A percentile compares a stretch with the other conserved stretches of the same genome.
These are phyloP conservation scores for Vimba vimba DNA, from an alignment of 2,113 vertebrate species.

Conservation along the genomic window DNA sequence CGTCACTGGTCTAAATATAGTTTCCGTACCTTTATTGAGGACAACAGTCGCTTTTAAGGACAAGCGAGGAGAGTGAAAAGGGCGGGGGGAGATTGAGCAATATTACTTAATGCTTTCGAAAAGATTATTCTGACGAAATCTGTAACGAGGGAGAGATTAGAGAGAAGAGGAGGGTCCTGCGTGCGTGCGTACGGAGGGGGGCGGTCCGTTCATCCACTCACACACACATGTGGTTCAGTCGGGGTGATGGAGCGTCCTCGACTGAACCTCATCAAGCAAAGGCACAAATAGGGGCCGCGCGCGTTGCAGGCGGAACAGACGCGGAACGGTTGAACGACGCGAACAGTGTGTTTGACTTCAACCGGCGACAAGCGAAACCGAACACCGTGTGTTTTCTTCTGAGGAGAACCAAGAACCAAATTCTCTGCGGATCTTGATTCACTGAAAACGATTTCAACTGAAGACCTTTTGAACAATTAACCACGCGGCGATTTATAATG, in stretches of 20 bases:
- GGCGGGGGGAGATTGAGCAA: constrained; percentile 38
- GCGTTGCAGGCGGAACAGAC: constrained; percentile 70
- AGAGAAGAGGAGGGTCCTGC: constrained; percentile 45
- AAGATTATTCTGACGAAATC: constrained; percentile 52
- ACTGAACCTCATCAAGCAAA: constrained; percentile 69
- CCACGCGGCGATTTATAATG: neutral
- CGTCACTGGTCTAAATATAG: constrained; percentile 47
- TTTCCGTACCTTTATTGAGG: constrained; percentile 1
- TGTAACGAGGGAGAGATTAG: constrained; percentile 35
- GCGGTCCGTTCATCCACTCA: constrained; percentile 42
- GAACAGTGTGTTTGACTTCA: constrained; percentile 9
- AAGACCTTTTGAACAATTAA: neutral
- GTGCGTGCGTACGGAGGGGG: constrained; percentile 37
- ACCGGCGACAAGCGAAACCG: neutral
- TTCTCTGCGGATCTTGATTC: neutral
- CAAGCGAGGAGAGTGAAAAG: neutral
- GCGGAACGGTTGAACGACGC: constrained; percentile 49
- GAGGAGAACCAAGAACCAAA: neutral
- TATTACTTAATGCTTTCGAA: constrained; percentile 67
- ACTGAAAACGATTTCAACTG: neutral
- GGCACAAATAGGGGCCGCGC: constrained; percentile 76
- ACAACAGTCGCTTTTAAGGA: constrained; percentile 33
- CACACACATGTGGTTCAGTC: constrained; percentile 66
- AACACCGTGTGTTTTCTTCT: neutral
- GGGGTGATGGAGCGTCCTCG: constrained; percentile 74